Conservation (phyloP, 1,140 invertebrate genomes). For the Cryptotermes secundus region DNA sequence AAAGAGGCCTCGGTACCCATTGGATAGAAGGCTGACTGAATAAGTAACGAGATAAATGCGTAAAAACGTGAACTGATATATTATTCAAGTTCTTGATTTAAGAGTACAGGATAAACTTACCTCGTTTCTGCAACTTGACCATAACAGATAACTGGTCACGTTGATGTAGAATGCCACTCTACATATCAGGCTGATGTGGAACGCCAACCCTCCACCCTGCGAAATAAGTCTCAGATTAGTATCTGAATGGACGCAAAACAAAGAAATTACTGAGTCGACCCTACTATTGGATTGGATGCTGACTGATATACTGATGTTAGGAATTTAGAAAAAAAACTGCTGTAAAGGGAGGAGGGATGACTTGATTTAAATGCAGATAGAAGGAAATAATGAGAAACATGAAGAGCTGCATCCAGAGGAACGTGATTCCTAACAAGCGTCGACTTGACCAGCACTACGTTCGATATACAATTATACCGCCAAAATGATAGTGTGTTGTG, state of each 20-base stretch:
- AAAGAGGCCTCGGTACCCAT: too few species aligned
- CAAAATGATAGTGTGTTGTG: neutral
- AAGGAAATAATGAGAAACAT: neutral
- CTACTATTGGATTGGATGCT: conserved; percentile 1
- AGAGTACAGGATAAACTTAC: too few species aligned
- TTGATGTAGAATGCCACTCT: neutral
- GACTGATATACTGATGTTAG: conserved; percentile 9
- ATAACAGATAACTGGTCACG: neutral
- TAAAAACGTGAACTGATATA: too few species aligned
- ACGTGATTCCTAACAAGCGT: neutral
- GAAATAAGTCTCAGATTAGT: neutral
- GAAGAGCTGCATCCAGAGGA: neutral
- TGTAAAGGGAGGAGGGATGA: neutral
- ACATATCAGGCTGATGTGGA: neutral
- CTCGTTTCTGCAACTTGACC: too few species aligned
- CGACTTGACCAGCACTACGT: neutral
- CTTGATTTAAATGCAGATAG: conserved; percentile 8
- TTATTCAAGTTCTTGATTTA: too few species aligned
- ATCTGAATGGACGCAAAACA: conserved; percentile 5
- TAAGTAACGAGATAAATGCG: too few species aligned
- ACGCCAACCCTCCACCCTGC: neutral
- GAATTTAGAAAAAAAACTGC: neutral
- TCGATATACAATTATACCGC: neutral
- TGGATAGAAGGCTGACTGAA: too few species aligned
- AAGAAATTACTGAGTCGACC: conserved; percentile 2